Base-by-base conservation (phyloP, 2,113 vertebrate genomes). In the Brachypteracias leptosomus region DNA sequence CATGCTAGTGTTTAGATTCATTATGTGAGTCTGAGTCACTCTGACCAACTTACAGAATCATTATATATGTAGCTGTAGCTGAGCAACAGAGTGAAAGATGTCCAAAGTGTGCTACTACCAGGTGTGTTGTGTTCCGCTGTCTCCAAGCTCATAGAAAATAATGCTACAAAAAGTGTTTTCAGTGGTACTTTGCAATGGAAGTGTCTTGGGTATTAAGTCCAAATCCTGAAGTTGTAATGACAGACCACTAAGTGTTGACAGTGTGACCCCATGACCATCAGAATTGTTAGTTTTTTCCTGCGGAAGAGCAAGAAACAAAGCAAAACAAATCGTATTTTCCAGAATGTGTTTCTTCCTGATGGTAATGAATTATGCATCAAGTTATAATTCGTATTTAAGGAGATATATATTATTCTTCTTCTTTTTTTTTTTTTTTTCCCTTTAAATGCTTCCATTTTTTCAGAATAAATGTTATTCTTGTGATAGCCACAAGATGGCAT, bases 401-500 rank as follows among this genome's bases (percentile, higher is more conserved):
- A 28, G 4, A 38, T 49, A 38, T 1, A n/a, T 21, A 33, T 28
- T 78, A 75, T 9, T 47, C 13, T 29, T 55, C 13, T 55, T 46
- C 3, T 7, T 3, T 3, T 14, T 6, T 4, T 8, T 13, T 3
- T 1, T 35, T 29, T 19, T 10, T 14, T 26, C 33, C 61, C 31
- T 35, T 17, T 35, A 0, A 12, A 55, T 2, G 0, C 70, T 12
- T 38, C 12, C 2, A 3, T 38, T 11, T 55, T 66, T 93, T 63
- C 46, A 63, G 63, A 74, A 18, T 19, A 73, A 84, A 33, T 25
- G n/a, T 33, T 83, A 26, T 93, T 86, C 59, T 47, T 44, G 11
- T 38, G 13, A 22, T n/a, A 67, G 3, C 96, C 96, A 96, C 95
- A 68, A 68, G 92, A 71, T 94, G 95, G 91, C 93, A 67, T 0